Evolutionary conservation across 1,140 invertebrate genomes (phyloP).

Genomic region (Caenorhabditis inopinata): DNA sequence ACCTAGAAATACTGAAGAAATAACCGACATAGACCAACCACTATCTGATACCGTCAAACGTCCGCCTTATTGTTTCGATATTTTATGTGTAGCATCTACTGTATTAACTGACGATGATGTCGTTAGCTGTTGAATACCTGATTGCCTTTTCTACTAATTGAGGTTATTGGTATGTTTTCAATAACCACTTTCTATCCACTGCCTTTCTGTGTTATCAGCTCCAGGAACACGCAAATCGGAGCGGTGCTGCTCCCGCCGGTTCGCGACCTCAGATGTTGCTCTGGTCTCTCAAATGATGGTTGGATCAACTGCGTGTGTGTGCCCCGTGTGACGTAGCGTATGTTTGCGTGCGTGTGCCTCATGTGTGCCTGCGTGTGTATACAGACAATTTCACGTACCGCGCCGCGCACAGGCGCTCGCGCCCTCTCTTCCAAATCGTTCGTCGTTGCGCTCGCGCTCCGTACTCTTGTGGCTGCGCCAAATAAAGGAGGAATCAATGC

Average conservation of each 20-base stretch:
- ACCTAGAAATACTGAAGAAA: too few relatives aligned
- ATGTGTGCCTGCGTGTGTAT: slow-evolving; percentile 32
- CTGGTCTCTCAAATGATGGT: neutral
- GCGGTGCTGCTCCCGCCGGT: neutral
- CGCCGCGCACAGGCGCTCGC: slow-evolving; percentile 30
- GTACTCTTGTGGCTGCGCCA: slow-evolving; percentile 21
- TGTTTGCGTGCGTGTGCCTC: slow-evolving; percentile 32
- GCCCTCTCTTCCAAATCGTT: neutral
- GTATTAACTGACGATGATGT: too few relatives aligned
- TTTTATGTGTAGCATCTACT: too few relatives aligned
- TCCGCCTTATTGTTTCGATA: too few relatives aligned
- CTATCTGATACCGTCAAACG: too few relatives aligned
- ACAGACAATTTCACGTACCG: slow-evolving; percentile 33
- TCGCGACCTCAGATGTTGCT: slow-evolving; percentile 29
- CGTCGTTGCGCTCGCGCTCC: neutral
- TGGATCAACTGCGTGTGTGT: slow-evolving; percentile 9
- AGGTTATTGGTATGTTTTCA: too few relatives aligned
- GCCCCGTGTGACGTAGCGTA: slow-evolving; percentile 32
- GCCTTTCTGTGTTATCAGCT: neutral
- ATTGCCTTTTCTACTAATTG: too few relatives aligned
- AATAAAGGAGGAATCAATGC: slow-evolving; percentile 12
- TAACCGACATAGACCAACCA: too few relatives aligned
- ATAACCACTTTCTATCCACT: too few relatives aligned
- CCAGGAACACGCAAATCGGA: neutral
- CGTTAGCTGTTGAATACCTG: too few relatives aligned